Percentiles rank a stretch among this genome's conserved stretches.
Evolutionary conservation across 2,113 vertebrate species (phyloP).

Genomic region (Poeciliopsis turrubarensis): DNA sequence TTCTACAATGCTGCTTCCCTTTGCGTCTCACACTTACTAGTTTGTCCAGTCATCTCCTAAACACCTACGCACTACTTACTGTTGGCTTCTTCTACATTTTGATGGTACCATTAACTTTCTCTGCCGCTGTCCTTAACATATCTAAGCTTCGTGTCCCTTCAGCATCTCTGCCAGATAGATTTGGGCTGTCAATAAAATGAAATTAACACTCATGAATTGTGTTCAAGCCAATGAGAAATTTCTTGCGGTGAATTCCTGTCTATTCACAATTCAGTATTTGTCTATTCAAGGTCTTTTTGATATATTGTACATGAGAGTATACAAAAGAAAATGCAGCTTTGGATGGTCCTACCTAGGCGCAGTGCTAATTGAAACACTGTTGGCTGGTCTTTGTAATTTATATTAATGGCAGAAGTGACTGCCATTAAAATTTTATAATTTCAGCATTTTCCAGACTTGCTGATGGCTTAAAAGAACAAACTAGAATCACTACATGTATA

Average conservation of each 20-base stretch:
- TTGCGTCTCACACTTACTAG: constrained; percentile 17
- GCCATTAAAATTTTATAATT: too few relatives aligned
- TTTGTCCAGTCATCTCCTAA: constrained; percentile 1
- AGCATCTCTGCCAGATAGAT: background rate
- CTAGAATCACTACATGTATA: background rate
- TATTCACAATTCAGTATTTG: too few relatives aligned
- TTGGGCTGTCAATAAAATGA: background rate
- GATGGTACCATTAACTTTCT: background rate
- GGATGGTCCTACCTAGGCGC: too few relatives aligned
- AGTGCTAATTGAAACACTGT: too few relatives aligned
- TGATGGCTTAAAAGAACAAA: too few relatives aligned
- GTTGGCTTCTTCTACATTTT: constrained; percentile 1
- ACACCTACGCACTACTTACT: constrained; percentile 2
- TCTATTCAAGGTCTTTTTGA: too few relatives aligned
- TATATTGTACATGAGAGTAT: too few relatives aligned
- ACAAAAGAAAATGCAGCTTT: too few relatives aligned
- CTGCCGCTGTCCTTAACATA: background rate
- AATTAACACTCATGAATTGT: background rate
- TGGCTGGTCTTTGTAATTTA: too few relatives aligned
- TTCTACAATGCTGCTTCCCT: constrained; percentile 9
- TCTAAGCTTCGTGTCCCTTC: background rate
- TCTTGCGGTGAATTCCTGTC: too few relatives aligned
- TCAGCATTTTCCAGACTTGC: too few relatives aligned
- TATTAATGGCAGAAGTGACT: too few relatives aligned
- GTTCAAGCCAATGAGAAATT: background rate